These are phyloP conservation scores for Hippoglossus stenolepis DNA, from an alignment of 2,113 vertebrate genomes.

Conservation along the genomic window DNA sequence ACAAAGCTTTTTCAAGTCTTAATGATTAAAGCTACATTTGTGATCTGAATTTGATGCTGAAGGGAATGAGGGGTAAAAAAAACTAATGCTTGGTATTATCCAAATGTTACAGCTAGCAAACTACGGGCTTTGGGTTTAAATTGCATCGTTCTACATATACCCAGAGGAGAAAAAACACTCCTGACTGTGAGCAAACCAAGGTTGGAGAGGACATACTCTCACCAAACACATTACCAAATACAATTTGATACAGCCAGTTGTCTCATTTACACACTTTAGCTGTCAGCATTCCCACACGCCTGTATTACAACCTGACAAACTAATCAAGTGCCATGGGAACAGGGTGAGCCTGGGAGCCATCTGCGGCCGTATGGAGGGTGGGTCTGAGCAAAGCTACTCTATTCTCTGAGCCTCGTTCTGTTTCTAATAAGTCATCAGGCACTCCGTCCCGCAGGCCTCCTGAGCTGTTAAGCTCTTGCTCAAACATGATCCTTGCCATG, in stretches of 20 bases:
- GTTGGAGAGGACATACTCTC: slow-evolving; percentile 11
- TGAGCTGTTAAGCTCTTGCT: slow-evolving; percentile 78
- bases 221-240: slow-evolving; percentile 45
- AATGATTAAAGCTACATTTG: neutral
- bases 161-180: slow-evolving; percentile 35
- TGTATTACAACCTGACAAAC: slow-evolving; percentile 64
- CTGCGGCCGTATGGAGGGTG: slow-evolving; percentile 55
- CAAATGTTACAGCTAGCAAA: slow-evolving; percentile 30
- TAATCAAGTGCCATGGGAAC: slow-evolving; percentile 76
- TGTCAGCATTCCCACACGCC: slow-evolving; percentile 64
- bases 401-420: slow-evolving; percentile 53
- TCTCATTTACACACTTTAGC: slow-evolving; percentile 57
- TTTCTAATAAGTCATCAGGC: slow-evolving; percentile 77
- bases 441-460: slow-evolving; percentile 52
- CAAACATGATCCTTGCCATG: slow-evolving; percentile 85
- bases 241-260: slow-evolving; percentile 35
- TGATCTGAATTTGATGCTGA: slow-evolving; percentile 3
- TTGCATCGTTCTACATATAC: slow-evolving; percentile 45
- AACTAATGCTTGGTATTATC: neutral
- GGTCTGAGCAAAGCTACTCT: slow-evolving; percentile 52
- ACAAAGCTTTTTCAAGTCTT: neutral
- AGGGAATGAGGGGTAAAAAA: slow-evolving; percentile 6
- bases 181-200: slow-evolving; percentile 41
- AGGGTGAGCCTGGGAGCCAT: slow-evolving; percentile 53
- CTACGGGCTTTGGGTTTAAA: slow-evolving; percentile 43